These are phyloP conservation scores for Thysanoteuthis rhombus DNA, from an alignment of 2,888 invertebrate species.

Conservation along the genomic window DNA sequence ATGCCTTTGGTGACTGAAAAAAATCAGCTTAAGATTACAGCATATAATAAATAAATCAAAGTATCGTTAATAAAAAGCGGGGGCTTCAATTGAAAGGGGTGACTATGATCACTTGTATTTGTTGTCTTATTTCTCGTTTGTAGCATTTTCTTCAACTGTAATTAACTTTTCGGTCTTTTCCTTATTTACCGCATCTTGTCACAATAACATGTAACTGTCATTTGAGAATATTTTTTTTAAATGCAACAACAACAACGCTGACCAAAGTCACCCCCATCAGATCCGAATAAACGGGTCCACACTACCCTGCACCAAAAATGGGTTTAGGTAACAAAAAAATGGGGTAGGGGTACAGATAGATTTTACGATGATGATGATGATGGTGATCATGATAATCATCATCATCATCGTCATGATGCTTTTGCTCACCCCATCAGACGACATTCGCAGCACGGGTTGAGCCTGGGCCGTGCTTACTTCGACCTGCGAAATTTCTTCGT, in stretches of 20 bases:
- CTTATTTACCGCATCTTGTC: background rate
- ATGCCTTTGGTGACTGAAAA: too few relatives aligned
- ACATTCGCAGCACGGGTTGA: background rate
- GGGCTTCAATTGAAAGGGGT: background rate
- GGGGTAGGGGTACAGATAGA: background rate
- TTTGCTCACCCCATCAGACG: slow-evolving; percentile 33
- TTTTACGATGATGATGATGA: background rate
- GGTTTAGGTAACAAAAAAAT: background rate
- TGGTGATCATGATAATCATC: too few relatives aligned
- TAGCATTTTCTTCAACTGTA: too few relatives aligned
- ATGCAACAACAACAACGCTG: background rate
- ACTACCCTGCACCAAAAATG: background rate
- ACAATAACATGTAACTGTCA: background rate
- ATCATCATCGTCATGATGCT: background rate
- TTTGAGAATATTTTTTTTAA: background rate
- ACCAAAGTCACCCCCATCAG: background rate
- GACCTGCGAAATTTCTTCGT: background rate
- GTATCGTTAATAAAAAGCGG: background rate
- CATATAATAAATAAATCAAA: too few relatives aligned
- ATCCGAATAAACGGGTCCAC: background rate
- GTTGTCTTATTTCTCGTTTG: too few relatives aligned
- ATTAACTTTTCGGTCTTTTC: background rate
- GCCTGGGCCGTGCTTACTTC: slow-evolving; percentile 23
- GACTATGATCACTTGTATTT: too few relatives aligned
- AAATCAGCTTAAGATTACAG: too few relatives aligned